Percentiles rank a stretch among this genome's conserved stretches.
Conservation (phyloP, 2,888 invertebrate species). For the Temnothorax rugatulus region DNA sequence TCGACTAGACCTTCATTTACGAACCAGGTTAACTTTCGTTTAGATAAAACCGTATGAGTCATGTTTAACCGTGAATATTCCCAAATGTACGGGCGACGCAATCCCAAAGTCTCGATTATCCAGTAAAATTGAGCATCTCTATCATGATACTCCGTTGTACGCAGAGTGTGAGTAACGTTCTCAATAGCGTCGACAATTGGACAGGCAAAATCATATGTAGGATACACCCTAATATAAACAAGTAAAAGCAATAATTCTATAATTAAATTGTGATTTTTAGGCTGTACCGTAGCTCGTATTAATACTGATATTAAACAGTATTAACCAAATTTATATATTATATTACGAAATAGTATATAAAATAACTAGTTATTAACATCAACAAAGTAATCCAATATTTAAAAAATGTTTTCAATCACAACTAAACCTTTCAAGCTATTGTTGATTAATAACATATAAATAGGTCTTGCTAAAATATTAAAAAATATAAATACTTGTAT, state of each 20-base stretch:
- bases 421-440: not conserved
- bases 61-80: constrained; percentile 97
- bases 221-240: constrained; percentile 93
- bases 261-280: not conserved
- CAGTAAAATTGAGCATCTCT: constrained; percentile 99
- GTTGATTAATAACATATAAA: not conserved
- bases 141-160: constrained; percentile 99
- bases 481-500: constrained; percentile 92
- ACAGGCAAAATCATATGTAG: constrained; percentile 99
- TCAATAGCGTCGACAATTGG: constrained; percentile 99
- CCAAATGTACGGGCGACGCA: constrained; percentile 97
- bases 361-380: not conserved
- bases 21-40: constrained; percentile 99
- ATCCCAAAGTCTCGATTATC: constrained; percentile 95
- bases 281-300: not conserved
- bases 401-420: not conserved
- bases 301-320: not conserved
- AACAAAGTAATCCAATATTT: not conserved
- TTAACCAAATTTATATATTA: not conserved
- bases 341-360: not conserved
- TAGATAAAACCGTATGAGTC: constrained; percentile 99
- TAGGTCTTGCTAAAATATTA: not conserved
- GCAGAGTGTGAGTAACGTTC: constrained; percentile 98
- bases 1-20: constrained; percentile 97
- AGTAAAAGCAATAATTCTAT: constrained; percentile 39